Evolutionary conservation across 1,140 invertebrate species (phyloP).

Genomic region (Drosophila pachea): DNA sequence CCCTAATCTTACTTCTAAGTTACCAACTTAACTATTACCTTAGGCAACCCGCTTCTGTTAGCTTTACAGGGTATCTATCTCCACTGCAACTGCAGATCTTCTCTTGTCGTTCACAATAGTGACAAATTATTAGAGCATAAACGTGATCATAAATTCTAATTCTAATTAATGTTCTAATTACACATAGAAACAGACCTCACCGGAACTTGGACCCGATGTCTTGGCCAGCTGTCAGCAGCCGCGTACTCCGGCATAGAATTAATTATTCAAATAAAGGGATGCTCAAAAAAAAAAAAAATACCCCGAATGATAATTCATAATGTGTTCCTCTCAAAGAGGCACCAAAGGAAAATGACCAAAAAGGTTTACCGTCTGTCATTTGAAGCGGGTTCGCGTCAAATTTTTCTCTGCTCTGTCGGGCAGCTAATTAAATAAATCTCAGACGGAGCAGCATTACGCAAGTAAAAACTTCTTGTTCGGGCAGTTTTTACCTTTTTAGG

Average conservation of each 20-base stretch:
- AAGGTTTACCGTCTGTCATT: slow-evolving; percentile 25
- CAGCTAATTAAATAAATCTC: slow-evolving; percentile 20
- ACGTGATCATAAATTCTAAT: slow-evolving; percentile 35
- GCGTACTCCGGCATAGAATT: slow-evolving; percentile 34
- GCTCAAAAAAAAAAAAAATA: slow-evolving; percentile 1
- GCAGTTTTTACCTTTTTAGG: slow-evolving; percentile 59
- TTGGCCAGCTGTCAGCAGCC: slow-evolving; percentile 2
- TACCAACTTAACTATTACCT: no score
- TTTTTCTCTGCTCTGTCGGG: slow-evolving; percentile 7
- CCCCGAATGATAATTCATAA: slow-evolving; percentile 30
- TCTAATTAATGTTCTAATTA: slow-evolving; percentile 60
- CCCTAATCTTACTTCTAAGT: no score
- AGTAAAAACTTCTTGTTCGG: slow-evolving; percentile 38
- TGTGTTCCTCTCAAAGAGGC: neutral
- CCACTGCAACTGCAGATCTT: neutral
- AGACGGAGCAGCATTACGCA: slow-evolving; percentile 41
- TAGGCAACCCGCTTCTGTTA: no score
- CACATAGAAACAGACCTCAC: slow-evolving; percentile 55
- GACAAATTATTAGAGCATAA: slow-evolving; percentile 3
- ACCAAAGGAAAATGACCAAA: slow-evolving; percentile 5
- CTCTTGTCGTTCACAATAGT: neutral
- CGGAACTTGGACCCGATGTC: slow-evolving; percentile 1
- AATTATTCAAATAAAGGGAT: slow-evolving; percentile 41
- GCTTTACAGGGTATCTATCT: neutral
- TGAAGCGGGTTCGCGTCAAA: slow-evolving; percentile 27